These are phyloP conservation scores for Herminia tarsipennalis DNA, from an alignment of 2,888 invertebrate species.

Conservation along the genomic window DNA sequence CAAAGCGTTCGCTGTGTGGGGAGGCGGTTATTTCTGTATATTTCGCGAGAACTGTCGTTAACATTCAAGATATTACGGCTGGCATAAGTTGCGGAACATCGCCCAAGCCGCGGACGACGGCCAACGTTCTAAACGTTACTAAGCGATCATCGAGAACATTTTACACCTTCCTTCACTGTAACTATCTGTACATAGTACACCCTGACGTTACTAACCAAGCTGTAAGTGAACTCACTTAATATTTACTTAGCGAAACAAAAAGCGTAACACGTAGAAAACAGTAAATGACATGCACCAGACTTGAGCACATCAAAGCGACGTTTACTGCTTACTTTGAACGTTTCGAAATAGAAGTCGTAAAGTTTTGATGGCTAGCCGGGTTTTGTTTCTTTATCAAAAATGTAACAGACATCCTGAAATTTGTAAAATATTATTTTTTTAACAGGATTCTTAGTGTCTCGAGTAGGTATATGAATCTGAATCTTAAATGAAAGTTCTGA, in stretches of 20 bases:
- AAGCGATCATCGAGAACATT: conserved; percentile 10
- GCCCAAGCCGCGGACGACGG: conserved; percentile 44
- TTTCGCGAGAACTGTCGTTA: conserved; percentile 77
- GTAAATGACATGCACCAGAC: conserved; percentile 50
- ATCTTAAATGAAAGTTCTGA: too few species aligned
- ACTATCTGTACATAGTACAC: not conserved
- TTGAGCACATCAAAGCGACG: conserved; percentile 55
- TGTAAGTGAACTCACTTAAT: conserved; percentile 6
- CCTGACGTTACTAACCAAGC: not conserved
- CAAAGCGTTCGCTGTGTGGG: conserved; percentile 63
- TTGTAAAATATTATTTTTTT: conserved; percentile 6
- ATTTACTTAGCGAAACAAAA: conserved; percentile 19
- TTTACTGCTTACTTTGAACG: conserved; percentile 54
- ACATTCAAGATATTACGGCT: conserved; percentile 61
- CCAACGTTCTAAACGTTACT: conserved; percentile 40
- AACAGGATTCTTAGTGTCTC: conserved; percentile 15
- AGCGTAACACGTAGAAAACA: conserved; percentile 25
- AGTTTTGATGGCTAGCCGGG: conserved; percentile 45
- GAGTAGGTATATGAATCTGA: too few species aligned
- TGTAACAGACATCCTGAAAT: conserved; percentile 30
- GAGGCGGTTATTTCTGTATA: conserved; percentile 75
- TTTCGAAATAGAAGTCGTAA: conserved; percentile 53
- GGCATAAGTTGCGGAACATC: conserved; percentile 60
- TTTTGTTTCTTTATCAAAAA: conserved; percentile 38
- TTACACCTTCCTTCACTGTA: conserved; percentile 6